Evolutionary conservation across 2,797 vertebrate genomes (phyloP).

Genomic region (Siniperca obscura): DNA sequence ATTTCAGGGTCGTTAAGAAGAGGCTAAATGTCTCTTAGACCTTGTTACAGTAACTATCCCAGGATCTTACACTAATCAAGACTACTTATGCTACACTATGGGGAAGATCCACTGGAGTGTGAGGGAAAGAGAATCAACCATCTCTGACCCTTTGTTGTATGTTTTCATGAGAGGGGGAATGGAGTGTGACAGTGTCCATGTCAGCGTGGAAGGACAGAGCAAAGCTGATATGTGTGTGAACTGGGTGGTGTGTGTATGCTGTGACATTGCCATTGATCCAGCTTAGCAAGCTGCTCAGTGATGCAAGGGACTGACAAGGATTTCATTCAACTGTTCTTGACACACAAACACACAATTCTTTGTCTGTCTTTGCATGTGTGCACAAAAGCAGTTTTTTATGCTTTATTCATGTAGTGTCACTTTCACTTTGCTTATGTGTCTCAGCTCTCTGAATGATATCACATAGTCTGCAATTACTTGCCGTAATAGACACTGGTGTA

Average conservation of each 20-base stretch:
- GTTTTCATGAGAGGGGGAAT: constrained; percentile 57
- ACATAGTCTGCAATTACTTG: constrained; percentile 1
- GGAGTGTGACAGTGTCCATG: constrained; percentile 65
- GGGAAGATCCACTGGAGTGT: constrained; percentile 40
- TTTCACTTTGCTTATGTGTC: constrained; percentile 32
- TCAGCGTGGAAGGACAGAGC: constrained; percentile 57
- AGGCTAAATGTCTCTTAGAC: constrained; percentile 44
- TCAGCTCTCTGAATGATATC: constrained; percentile 8
- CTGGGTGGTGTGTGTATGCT: constrained; percentile 59
- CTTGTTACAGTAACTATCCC: constrained; percentile 20
- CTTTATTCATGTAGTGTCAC: constrained; percentile 48
- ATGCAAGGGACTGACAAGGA: constrained; percentile 78
- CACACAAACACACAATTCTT: constrained; percentile 74
- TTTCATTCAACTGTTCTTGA: constrained; percentile 81
- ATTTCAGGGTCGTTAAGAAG: constrained; percentile 25
- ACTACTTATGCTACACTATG: constrained; percentile 36
- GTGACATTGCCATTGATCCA: constrained; percentile 83
- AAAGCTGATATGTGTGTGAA: constrained; percentile 75
- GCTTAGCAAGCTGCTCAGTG: constrained; percentile 80
- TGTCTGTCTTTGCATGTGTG: constrained; percentile 45
- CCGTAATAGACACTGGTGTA: neutral
- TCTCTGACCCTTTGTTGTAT: constrained; percentile 52
- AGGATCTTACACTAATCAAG: constrained; percentile 55
- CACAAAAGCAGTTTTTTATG: constrained; percentile 63
- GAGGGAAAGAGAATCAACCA: constrained; percentile 39